Evolutionary conservation across 2,797 vertebrate species (phyloP), one percentile per base, ranked within the genome.

Genomic region (Furcifer pardalis): DNA sequence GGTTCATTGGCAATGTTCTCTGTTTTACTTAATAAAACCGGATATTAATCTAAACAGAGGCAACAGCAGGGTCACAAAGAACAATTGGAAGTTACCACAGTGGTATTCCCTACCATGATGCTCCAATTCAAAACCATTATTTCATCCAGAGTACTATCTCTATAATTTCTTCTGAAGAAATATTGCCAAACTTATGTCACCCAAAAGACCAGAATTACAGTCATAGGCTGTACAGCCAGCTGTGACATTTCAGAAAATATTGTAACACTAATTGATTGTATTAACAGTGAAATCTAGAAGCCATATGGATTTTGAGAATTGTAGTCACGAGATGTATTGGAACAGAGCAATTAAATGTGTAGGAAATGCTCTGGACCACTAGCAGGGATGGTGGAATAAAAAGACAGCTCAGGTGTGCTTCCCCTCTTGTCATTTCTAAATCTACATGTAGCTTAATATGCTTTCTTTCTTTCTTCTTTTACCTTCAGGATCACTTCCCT

Each of bases 71-170:
- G 74, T 73, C 77, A 52, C 44, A 59, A 84, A 84, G 27, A 44
- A 40, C 21, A 63, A 73, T 69, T 79, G 77, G 69, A 84, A 84
- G 35, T 30, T 56, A 19, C 46, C 59, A 73, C 69, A 79, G 74
- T 60, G 25, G 42, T 25, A 32, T 69, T 84, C 79, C 46, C 83
- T 73, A 52, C 56, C 65, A 42, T n/a, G 19, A 13, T 44, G 13
- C 71, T 63, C 44, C 17, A 17, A 13, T 79, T 73, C 75, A 56
- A 27, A 74, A 27, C 44, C 32, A 40, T n/a, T n/a, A 56, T 74
- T 25, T 25, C 44, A 19, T 52, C 10, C 59, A 79, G 40, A 79
- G 59, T 27, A 40, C 19, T 52, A 21, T 79, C 25, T 63, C 56
- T 72, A 66, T 40, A 71, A 23, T n/a, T 37, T 84, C 17, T 72